Percentiles rank a stretch among this genome's conserved stretches.
Conservation (phyloP, 2,888 invertebrate species). For the Trichogramma evanescens region DNA sequence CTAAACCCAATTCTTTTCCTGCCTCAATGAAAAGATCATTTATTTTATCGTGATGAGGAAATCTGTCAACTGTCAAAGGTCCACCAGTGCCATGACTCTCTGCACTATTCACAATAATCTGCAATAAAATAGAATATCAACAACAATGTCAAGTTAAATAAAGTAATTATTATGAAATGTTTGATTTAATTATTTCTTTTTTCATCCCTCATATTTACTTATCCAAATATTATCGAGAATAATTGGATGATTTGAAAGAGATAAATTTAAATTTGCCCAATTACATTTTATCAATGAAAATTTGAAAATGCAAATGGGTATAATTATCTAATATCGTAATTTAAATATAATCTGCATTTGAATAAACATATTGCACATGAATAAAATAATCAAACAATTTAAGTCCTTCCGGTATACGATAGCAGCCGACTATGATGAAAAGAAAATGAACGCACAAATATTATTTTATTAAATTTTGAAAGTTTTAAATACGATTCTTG, state of each 20-base stretch:
- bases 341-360: no score
- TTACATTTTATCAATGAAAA: no score
- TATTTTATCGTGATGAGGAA: conserved; percentile 57
- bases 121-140: background rate
- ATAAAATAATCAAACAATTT: no score
- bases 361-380: no score
- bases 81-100: conserved; percentile 57
- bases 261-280: no score
- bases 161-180: background rate
- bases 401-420: no score
- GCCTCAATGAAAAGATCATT: conserved; percentile 53
- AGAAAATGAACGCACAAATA: no score
- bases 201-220: background rate
- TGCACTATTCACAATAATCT: conserved; percentile 38
- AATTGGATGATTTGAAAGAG: no score
- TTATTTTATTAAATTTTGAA: background rate
- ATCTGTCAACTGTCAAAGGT: conserved; percentile 58
- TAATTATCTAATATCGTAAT: no score
- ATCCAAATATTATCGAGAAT: background rate
- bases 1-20: conserved; percentile 57
- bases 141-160: background rate
- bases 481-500: background rate
- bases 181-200: background rate
- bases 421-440: no score
- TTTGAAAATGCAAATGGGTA: no score